Percentiles rank a stretch among this genome's conserved stretches.
These are phyloP conservation scores for Lucifuga dentata DNA, from an alignment of 2,113 vertebrate species.

Conservation along the genomic window DNA sequence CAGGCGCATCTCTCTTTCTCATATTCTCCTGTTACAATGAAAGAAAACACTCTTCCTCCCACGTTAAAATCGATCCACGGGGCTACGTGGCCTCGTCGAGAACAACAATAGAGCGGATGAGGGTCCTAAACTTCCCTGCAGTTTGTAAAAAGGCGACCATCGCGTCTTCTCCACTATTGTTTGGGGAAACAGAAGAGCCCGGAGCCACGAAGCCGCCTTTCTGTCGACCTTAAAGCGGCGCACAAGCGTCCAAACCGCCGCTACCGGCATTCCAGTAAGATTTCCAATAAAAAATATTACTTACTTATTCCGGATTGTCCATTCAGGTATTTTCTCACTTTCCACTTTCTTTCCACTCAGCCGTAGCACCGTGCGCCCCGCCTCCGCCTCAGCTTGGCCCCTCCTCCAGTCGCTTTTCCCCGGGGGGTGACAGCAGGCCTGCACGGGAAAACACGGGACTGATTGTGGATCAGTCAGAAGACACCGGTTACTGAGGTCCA, in stretches of 20 bases:
- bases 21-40: background rate
- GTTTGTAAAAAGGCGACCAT: slow-evolving; percentile 58
- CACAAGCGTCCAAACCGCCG: background rate
- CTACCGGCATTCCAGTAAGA: background rate
- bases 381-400: slow-evolving; percentile 57
- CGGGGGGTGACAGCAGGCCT: background rate
- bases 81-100: slow-evolving; percentile 58
- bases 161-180: slow-evolving; percentile 75
- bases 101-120: slow-evolving; percentile 58
- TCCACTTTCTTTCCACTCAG: slow-evolving; percentile 78
- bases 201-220: slow-evolving; percentile 24
- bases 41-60: background rate
- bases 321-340: slow-evolving; percentile 81
- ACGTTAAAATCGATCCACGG: background rate
- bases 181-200: slow-evolving; percentile 67
- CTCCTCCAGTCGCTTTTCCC: slow-evolving; percentile 32
- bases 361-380: slow-evolving; percentile 67
- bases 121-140: slow-evolving; percentile 65
- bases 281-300: slow-evolving; percentile 34
- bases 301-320: slow-evolving; percentile 71
- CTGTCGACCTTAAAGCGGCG: background rate
- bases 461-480: too few relatives aligned
- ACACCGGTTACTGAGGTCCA: too few relatives aligned
- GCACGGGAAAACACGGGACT: too few relatives aligned
- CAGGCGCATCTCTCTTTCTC: slow-evolving; percentile 20